Base-by-base conservation (phyloP, 2,888 invertebrate species). In the Tipula lateralis region DNA sequence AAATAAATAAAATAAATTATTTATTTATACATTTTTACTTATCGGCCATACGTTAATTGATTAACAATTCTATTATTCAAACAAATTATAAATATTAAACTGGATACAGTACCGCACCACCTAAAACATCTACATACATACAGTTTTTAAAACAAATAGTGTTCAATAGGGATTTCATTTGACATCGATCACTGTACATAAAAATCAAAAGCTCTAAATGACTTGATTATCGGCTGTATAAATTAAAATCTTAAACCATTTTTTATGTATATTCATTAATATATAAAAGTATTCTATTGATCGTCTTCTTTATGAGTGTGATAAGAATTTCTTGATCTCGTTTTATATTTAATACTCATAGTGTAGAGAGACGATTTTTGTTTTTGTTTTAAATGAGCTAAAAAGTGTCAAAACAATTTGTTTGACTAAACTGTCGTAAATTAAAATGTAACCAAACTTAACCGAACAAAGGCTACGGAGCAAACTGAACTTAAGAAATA, bases 331-430 rank as follows among this genome's bases (percentile, higher is more conserved):
- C 66, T 66, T 66, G 66, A 66, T 66, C 66, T 66, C 66, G 24
- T 66, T 24, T 24, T 6, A 5, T 50, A n/a, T n/a, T n/a, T 44
- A 36, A 50, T 50, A 50, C 2, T 6, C 19, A 19, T 50, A 50
- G 2, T n/a, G n/a, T n/a, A n/a, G n/a, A n/a, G 66, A 66, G 66
- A 66, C 12, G 50, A 50, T 50, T 50, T 50, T 66, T 24, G 19
- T 24, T 66, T n/a, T 44, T 44, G n/a, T 44, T 44, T 44, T 66
- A 66, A 66, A 66, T 66, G 19, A 66, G 66, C 9, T 66, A 66
- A 66, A 66, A 66, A 66, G 66, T 66, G 66, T 66, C 66, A 66
- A 66, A 66, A 66, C 66, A 66, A 66, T 66, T 66, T 66, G 66
- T 66, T 66, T 66, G 9, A 66, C 66, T 66, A 66, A 66, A 66